phyloP scores from a whole-genome alignment of 2,888 invertebrate genomes.

The Mongoloraphidia duomilia region DNA sequence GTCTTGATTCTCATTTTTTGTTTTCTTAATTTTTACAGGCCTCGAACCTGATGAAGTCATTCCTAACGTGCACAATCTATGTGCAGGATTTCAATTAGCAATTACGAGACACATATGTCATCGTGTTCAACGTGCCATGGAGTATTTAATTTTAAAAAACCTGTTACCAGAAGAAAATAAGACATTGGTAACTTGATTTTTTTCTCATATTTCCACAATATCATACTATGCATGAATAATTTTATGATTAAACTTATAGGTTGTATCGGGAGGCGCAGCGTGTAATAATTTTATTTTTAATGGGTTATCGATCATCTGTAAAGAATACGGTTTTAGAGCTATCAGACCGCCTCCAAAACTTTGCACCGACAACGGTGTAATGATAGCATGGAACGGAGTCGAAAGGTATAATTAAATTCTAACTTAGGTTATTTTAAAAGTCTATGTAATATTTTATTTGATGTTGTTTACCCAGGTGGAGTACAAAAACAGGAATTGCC shows the following conservation, averaged over 20 bases:
- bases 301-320: conserved; percentile 52
- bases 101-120: conserved; percentile 66
- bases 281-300: conserved; percentile 71
- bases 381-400: conserved; percentile 98
- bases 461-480: conserved; percentile 21
- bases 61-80: conserved; percentile 63
- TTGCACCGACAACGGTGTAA: conserved; percentile 96
- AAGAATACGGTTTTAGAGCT: conserved; percentile 46
- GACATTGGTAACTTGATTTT: conserved; percentile 35
- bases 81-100: conserved; percentile 69
- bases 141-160: conserved; percentile 46
- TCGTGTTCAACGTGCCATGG: conserved; percentile 69
- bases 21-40: conserved; percentile 24
- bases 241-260: conserved; percentile 30
- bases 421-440: not conserved
- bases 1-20: not conserved
- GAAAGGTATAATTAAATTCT: conserved; percentile 44
- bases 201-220: too few relatives aligned
- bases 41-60: conserved; percentile 54
- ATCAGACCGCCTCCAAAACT: conserved; percentile 66
- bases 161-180: conserved; percentile 43
- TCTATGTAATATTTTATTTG: not conserved
- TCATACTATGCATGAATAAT: not conserved
- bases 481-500: conserved; percentile 23
- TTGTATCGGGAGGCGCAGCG: conserved; percentile 94